Evolutionary conservation across 2,113 vertebrate species (phyloP).

Genomic region (Chaetura pelagica): DNA sequence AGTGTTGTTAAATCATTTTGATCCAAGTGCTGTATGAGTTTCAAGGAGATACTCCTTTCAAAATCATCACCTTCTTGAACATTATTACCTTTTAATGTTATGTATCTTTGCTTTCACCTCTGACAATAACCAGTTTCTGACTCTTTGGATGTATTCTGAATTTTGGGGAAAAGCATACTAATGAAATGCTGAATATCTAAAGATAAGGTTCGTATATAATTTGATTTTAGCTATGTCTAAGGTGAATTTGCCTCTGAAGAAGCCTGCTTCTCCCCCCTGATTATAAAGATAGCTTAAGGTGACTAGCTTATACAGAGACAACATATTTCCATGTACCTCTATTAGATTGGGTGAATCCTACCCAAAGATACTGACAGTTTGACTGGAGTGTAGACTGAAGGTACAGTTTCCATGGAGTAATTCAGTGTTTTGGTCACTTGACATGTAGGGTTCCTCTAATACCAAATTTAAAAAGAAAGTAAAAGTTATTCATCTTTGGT

Average conservation of each 20-base stretch:
- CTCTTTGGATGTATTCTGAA: background rate
- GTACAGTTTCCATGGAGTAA: background rate
- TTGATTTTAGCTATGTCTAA: background rate
- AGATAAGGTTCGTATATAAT: background rate
- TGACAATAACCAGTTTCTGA: background rate
- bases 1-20: constrained; percentile 23
- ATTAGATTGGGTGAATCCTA: background rate
- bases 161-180: background rate
- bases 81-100: background rate
- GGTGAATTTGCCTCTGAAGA: background rate
- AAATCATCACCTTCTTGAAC: background rate
- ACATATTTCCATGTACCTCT: background rate
- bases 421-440: background rate
- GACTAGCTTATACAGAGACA: background rate
- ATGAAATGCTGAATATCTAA: background rate
- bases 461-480: background rate
- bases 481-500: background rate
- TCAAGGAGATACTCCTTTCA: background rate
- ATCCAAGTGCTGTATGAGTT: background rate
- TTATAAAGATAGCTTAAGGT: background rate
- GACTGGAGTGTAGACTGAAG: background rate
- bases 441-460: background rate
- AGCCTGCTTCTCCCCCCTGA: background rate
- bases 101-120: background rate
- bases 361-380: background rate